phyloP scores from a whole-genome alignment of 2,888 invertebrate species.

The Teleogryllus oceanicus region DNA sequence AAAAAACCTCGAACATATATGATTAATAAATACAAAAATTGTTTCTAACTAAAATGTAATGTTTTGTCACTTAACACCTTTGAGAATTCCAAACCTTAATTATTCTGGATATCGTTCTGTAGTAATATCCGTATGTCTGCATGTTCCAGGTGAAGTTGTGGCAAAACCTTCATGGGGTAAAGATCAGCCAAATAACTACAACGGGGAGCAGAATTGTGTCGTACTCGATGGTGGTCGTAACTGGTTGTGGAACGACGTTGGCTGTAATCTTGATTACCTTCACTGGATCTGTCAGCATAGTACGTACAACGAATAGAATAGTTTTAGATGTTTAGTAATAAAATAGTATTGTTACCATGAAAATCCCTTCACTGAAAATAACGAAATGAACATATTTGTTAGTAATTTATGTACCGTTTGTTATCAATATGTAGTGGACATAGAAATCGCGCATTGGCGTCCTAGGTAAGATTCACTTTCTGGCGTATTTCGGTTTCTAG shows the following conservation, averaged over 20 bases:
- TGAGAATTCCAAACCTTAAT: too few species aligned
- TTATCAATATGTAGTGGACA: background rate
- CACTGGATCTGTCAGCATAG: conserved; percentile 92
- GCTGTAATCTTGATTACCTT: conserved; percentile 87
- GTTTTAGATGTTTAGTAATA: too few species aligned
- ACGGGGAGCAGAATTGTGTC: conserved; percentile 93
- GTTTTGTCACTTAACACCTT: too few species aligned
- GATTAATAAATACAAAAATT: too few species aligned
- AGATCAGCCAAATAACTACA: conserved; percentile 93
- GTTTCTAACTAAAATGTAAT: too few species aligned
- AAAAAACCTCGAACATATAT: too few species aligned
- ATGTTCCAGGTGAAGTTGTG: conserved; percentile 66
- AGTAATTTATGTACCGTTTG: conserved; percentile 8
- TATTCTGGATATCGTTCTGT: too few species aligned
- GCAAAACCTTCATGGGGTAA: conserved; percentile 84
- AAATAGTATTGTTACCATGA: background rate
- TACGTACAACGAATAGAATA: conserved; percentile 52
- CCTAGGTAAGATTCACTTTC: too few species aligned
- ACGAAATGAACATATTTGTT: conserved; percentile 18
- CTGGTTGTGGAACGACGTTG: conserved; percentile 94
- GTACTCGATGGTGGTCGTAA: conserved; percentile 84
- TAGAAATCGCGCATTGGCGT: too few species aligned
- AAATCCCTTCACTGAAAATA: conserved; percentile 22
- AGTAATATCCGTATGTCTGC: background rate
- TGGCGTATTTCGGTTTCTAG: too few species aligned